Evolutionary conservation across 2,113 vertebrate genomes (phyloP).

Genomic region (Lathamus discolor): DNA sequence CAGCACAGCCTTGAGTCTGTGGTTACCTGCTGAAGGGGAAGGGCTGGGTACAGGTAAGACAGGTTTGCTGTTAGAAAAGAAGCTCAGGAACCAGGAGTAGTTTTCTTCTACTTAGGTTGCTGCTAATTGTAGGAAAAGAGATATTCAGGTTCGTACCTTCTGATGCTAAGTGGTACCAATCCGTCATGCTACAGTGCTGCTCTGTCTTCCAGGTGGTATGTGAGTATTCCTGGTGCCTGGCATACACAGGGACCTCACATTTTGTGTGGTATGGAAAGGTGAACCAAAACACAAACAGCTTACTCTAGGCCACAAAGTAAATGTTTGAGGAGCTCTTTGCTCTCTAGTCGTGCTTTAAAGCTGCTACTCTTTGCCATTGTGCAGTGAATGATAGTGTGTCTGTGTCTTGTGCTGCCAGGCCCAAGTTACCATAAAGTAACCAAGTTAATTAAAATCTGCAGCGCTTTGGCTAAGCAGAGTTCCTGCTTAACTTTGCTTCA

Average conservation of each 20-base stretch:
- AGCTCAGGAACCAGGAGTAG: not conserved
- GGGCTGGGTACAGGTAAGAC: not conserved
- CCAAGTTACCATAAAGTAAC: accelerated
- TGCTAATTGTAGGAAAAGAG: not conserved
- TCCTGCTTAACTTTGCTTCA: not conserved
- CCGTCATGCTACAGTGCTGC: accelerated
- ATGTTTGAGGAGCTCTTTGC: not conserved
- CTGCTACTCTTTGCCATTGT: not conserved
- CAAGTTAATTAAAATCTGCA: not conserved
- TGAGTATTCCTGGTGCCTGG: not conserved
- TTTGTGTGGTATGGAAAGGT: not conserved
- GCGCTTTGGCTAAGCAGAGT: not conserved
- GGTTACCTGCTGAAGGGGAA: not conserved
- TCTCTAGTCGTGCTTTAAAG: not conserved
- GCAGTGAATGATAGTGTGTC: accelerated
- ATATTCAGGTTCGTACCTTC: not conserved
- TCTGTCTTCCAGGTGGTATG: accelerated
- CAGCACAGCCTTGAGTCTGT: accelerated
- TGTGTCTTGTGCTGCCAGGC: not conserved
- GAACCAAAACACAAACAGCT: not conserved
- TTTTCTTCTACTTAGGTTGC: not conserved
- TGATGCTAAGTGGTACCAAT: accelerated
- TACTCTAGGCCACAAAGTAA: not conserved
- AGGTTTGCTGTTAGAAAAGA: not conserved
- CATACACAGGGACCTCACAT: not conserved